A percentile compares a stretch with the other conserved stretches of the same genome.
These are phyloP conservation scores for Gymnobelideus leadbeateri DNA, from an alignment of 2,113 vertebrate species.

Conservation along the genomic window DNA sequence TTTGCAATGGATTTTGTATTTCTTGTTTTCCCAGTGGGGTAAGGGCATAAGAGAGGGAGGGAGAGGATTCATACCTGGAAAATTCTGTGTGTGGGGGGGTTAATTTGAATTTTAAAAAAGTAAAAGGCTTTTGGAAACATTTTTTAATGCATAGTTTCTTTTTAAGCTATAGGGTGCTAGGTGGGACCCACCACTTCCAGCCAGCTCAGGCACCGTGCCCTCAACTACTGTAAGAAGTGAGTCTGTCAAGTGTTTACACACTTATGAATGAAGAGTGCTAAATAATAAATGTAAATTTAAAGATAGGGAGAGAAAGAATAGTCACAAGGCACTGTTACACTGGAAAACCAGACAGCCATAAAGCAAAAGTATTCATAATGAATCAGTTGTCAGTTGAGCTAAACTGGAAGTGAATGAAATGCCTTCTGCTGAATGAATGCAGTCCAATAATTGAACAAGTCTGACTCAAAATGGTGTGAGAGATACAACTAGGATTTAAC, in stretches of 20 bases:
- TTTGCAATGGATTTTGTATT: background rate
- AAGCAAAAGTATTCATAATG: constrained; percentile 51
- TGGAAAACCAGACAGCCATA: constrained; percentile 28
- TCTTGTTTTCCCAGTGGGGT: background rate
- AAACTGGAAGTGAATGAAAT: constrained; percentile 68
- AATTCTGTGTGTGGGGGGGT: background rate
- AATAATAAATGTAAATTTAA: constrained; percentile 4
- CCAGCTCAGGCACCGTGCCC: background rate
- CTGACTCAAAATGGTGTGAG: constrained; percentile 67
- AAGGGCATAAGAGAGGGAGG: background rate
- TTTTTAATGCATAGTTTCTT: background rate
- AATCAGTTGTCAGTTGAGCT: constrained; percentile 40
- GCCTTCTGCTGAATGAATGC: constrained; percentile 60
- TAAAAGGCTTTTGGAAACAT: background rate
- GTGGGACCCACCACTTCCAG: background rate
- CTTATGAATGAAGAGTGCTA: constrained; percentile 27
- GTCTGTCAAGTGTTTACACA: background rate
- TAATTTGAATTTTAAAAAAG: background rate
- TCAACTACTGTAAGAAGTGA: background rate
- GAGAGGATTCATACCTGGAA: background rate
- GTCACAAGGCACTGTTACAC: constrained; percentile 39
- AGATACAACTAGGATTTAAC: constrained; percentile 22
- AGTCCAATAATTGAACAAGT: constrained; percentile 43
- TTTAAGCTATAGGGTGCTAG: background rate
- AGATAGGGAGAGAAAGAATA: background rate